Evolutionary conservation across 2,797 vertebrate genomes (phyloP).

Genomic region (Enteromius unitaeniatus): DNA sequence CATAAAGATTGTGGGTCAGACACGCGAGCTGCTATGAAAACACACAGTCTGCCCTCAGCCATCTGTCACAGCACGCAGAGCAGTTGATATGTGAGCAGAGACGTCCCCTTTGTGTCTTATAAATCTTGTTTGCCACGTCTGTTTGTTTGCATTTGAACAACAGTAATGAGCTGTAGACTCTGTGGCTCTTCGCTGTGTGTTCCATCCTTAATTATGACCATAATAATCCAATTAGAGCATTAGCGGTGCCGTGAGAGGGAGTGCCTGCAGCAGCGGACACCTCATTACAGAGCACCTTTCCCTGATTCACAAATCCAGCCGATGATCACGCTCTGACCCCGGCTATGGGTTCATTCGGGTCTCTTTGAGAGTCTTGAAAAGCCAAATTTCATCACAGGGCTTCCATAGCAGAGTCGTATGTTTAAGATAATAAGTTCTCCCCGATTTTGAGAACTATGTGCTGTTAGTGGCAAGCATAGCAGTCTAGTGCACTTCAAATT

Average conservation of each 20-base stretch:
- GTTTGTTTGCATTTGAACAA: constrained; percentile 52
- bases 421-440: constrained; percentile 15
- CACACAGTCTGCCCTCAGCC: constrained; percentile 24
- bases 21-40: neutral
- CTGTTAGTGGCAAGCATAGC: neutral
- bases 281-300: constrained; percentile 43
- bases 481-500: neutral
- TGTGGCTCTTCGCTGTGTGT: constrained; percentile 37
- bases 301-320: constrained; percentile 34
- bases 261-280: constrained; percentile 17
- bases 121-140: constrained; percentile 49
- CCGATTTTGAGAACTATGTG: constrained; percentile 1
- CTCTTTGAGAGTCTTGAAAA: neutral
- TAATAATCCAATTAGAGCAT: constrained; percentile 51
- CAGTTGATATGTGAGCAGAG: constrained; percentile 39
- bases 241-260: constrained; percentile 17
- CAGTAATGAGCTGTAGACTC: constrained; percentile 50
- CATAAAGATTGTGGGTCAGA: constrained; percentile 12
- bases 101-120: constrained; percentile 36
- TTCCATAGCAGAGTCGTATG: neutral
- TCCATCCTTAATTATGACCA: constrained; percentile 51
- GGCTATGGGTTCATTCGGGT: neutral
- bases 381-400: constrained; percentile 22
- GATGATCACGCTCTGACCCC: constrained; percentile 12
- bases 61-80: constrained; percentile 26